Conservation (phyloP, 2,888 invertebrate species). For the Heliconius sara region DNA sequence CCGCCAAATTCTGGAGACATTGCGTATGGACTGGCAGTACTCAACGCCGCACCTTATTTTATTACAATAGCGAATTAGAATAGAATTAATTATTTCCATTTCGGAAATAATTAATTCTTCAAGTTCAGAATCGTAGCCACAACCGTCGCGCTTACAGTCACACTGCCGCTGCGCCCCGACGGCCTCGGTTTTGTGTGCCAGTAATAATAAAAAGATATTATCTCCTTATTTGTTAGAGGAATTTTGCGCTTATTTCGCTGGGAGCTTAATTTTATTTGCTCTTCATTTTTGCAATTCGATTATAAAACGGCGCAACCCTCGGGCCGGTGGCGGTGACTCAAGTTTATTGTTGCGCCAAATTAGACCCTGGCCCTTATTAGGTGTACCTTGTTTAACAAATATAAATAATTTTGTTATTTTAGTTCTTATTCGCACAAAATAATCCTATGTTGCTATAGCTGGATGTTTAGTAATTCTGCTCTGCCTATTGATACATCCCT, state of each 20-base stretch:
- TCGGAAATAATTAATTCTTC: background rate
- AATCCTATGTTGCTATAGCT: background rate
- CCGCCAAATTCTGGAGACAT: background rate
- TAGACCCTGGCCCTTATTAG: conserved; percentile 52
- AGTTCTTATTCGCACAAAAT: background rate
- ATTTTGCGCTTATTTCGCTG: conserved; percentile 9
- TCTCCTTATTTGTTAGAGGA: background rate
- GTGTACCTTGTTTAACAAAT: conserved; percentile 36
- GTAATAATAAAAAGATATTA: conserved; percentile 16
- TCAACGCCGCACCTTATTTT: background rate
- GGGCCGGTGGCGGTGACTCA: conserved; percentile 42
- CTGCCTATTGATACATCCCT: background rate
- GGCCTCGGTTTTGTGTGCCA: background rate
- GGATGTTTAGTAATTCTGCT: background rate
- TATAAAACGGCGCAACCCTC: conserved; percentile 36
- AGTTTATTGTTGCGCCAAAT: conserved; percentile 62
- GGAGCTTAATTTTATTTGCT: conserved; percentile 7
- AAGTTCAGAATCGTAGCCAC: background rate
- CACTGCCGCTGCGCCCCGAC: background rate
- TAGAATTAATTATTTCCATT: too few species aligned
- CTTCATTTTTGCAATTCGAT: conserved; percentile 28
- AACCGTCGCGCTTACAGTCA: background rate
- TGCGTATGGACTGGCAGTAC: background rate
- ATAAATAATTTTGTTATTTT: background rate
- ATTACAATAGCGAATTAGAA: background rate